Percentiles rank a stretch among this genome's conserved stretches.
Conservation (phyloP, 2,113 vertebrate species). For the Notothenia coriiceps region DNA sequence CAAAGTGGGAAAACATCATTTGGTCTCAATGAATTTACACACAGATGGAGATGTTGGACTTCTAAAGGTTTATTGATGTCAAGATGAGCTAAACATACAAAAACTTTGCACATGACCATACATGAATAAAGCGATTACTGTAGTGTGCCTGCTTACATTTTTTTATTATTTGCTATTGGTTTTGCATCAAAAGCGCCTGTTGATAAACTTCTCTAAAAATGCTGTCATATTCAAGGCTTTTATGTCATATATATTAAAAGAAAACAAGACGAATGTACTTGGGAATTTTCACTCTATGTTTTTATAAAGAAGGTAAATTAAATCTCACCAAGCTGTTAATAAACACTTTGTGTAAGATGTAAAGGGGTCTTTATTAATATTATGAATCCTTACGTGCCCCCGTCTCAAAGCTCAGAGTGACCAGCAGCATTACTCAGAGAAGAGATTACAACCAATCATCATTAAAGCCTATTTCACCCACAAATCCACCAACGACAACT, state of each 20-base stretch:
- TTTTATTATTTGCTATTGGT: background rate
- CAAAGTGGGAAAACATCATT: constrained; percentile 5
- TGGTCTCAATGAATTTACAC: background rate
- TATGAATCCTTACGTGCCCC: constrained; percentile 7
- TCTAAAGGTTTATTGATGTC: constrained; percentile 16
- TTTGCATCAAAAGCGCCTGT: background rate
- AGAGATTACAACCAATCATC: constrained; percentile 87
- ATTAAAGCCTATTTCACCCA: constrained; percentile 83
- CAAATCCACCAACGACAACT: constrained; percentile 85
- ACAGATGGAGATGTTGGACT: background rate
- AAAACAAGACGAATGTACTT: constrained; percentile 4
- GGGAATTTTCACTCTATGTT: background rate
- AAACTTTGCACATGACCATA: background rate
- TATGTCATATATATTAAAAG: background rate
- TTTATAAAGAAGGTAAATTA: background rate
- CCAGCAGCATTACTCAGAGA: constrained; percentile 57
- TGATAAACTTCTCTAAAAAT: constrained; percentile 3
- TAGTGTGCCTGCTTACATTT: background rate
- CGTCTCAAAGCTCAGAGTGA: constrained; percentile 37
- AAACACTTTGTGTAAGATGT: background rate
- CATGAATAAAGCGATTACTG: constrained; percentile 6
- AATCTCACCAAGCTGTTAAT: background rate
- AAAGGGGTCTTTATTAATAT: constrained; percentile 38
- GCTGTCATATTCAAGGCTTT: background rate
- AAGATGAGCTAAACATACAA: background rate